phyloP scores from a whole-genome alignment of 2,888 invertebrate genomes.

The Sisyra terminalis region DNA sequence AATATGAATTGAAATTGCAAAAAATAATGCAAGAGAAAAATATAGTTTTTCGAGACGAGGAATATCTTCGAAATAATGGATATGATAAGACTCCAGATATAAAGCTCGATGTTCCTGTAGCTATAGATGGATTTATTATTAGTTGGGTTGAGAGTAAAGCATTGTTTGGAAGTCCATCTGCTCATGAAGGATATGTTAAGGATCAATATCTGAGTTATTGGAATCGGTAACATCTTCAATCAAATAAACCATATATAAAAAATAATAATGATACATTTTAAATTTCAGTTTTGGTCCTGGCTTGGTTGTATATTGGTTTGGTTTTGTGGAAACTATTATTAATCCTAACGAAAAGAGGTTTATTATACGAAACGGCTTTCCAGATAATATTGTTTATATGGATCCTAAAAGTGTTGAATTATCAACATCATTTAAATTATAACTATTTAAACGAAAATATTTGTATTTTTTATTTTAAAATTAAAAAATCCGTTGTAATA shows the following conservation, averaged over 20 bases:
- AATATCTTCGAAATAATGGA: conserved; percentile 59
- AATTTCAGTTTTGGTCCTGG: conserved; percentile 71
- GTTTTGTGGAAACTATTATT: conserved; percentile 48
- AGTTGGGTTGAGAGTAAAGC: conserved; percentile 97
- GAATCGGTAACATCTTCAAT: conserved; percentile 41
- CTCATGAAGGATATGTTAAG: conserved; percentile 63
- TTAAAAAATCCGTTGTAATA: not conserved
- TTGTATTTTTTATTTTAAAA: not conserved
- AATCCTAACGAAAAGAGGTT: conserved; percentile 31
- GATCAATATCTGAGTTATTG: conserved; percentile 80
- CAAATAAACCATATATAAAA: not conserved
- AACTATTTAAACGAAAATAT: not conserved
- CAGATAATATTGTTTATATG: conserved; percentile 32
- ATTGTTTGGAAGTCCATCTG: conserved; percentile 72
- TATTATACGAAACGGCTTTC: conserved; percentile 43
- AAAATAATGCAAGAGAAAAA: conserved; percentile 38
- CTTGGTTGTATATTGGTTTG: conserved; percentile 92
- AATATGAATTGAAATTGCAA: conserved; percentile 66
- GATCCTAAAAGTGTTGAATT: conserved; percentile 4
- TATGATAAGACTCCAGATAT: conserved; percentile 94
- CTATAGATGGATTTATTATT: conserved; percentile 67
- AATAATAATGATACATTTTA: conserved; percentile 2
- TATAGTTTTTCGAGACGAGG: conserved; percentile 56
- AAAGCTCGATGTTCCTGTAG: conserved; percentile 76
- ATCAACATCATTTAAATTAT: no score